phyloP scores from a whole-genome alignment of 1,140 invertebrate genomes.

The Drosophila arizonae region DNA sequence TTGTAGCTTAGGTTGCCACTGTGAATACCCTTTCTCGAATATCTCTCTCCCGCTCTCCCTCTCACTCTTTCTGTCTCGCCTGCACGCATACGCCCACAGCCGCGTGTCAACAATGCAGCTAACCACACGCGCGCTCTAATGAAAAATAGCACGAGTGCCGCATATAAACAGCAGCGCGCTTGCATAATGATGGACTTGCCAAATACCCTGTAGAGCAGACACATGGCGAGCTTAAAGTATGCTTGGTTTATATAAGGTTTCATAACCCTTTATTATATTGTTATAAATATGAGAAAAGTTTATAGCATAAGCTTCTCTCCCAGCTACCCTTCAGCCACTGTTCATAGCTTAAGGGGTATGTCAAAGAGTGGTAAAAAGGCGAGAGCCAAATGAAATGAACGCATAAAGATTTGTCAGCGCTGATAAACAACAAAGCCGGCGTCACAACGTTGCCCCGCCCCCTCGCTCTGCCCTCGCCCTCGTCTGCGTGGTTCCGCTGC shows the following conservation, averaged over 20 bases:
- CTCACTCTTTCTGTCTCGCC: conserved; percentile 7
- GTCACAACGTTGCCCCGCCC: conserved; percentile 34
- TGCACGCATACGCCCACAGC: conserved; percentile 10
- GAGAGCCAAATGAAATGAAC: conserved; percentile 50
- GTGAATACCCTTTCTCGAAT: conserved; percentile 3
- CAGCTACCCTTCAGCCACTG: neutral
- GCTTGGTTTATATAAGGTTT: too few relatives aligned
- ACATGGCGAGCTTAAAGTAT: too few relatives aligned
- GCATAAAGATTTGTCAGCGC: conserved; percentile 79
- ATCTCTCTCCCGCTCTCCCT: neutral
- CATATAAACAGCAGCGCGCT: conserved; percentile 49
- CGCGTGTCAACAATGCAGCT: conserved; percentile 49
- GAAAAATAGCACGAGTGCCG: conserved; percentile 72
- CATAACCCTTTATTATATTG: too few relatives aligned
- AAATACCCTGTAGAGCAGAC: conserved; percentile 2
- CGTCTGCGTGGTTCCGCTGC: neutral
- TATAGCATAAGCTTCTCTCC: neutral
- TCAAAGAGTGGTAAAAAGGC: conserved; percentile 53
- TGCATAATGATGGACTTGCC: neutral
- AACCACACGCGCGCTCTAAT: conserved; percentile 72
- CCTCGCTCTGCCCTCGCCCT: neutral
- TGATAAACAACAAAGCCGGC: conserved; percentile 76
- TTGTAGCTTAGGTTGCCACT: conserved; percentile 32
- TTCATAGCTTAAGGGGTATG: conserved; percentile 2
- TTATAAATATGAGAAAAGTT: too few relatives aligned